Conservation (phyloP, 35 echinoderm and acorn worm species). For the Strongylocentrotus purpuratus region DNA sequence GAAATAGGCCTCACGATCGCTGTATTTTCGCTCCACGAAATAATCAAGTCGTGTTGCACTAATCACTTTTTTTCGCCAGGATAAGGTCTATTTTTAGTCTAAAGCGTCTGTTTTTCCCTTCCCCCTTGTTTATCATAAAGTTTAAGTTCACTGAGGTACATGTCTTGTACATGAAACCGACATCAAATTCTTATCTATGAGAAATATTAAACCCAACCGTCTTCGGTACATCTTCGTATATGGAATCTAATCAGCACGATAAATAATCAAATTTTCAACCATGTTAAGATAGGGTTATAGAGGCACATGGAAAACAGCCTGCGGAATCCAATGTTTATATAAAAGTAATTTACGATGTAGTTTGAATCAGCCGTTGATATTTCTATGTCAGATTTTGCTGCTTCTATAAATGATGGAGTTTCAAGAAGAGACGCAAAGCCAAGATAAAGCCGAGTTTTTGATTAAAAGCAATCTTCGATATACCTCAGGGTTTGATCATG, state of each 20-base stretch:
- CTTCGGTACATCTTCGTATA: neutral
- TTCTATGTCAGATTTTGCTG: neutral
- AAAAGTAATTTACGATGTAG: neutral
- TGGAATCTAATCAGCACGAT: neutral
- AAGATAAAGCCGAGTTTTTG: no score
- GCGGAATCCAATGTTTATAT: neutral
- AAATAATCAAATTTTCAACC: neutral
- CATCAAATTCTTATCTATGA: neutral
- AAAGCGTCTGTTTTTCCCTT: neutral
- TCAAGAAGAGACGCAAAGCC: no score
- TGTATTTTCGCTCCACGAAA: neutral
- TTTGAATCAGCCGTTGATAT: neutral
- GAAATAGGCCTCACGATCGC: neutral
- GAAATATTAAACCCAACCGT: neutral
- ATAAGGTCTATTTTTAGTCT: neutral
- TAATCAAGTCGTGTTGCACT: neutral
- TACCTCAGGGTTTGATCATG: no score
- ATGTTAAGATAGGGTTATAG: neutral
- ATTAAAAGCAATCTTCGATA: no score
- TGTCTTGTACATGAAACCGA: neutral
- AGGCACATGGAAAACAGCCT: neutral
- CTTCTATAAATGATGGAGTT: neutral
- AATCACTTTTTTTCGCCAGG: neutral
- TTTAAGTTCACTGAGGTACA: neutral
- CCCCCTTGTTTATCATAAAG: neutral